Evolutionary conservation across 1,140 invertebrate genomes (phyloP), one percentile per base, ranked within the genome.

Genomic region (Pantala flavescens): DNA sequence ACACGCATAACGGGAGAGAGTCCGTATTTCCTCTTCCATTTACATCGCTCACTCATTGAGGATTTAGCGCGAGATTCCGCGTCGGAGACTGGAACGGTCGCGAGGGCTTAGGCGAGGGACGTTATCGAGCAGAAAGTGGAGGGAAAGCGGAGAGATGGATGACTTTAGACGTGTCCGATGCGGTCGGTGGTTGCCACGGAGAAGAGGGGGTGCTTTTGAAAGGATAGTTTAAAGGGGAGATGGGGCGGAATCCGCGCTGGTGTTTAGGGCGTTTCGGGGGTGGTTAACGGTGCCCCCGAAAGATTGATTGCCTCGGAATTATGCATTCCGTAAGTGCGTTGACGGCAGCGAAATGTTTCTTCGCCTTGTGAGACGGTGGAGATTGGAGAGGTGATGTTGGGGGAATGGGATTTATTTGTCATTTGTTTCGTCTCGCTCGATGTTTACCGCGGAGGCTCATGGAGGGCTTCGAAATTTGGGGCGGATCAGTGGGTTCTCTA

Each of bases 301-400:
- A 63, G 49, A 63, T 63, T 63, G 49, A 63, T 63, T 63, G 49
- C 49, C 12, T 12, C 49, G n/a, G 49, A 63, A 63, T 63, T 63
- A 63, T 63, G 49, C 49, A 63, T 63, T 63, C 49, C 49, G 49
- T 21, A 21, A 63, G 49, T 63, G 49, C 49, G 49, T 63, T 63
- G 49, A 63, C 49, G 12, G 49, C 1, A 63, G 49, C 16, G n/a
- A 63, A 21, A 63, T 63, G 49, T 63, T 21, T 63, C 49, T 19
- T 19, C 16, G 49, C 49, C 49, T 63, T 63, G 16, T 14, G 49
- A 21, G 49, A 21, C 16, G 49, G 49, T 21, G 49, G 49, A 21
- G 49, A 63, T 63, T 16, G 49, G 5, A 7, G 12, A 1, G 5
- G 49, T 63, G 49, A 63, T 16, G 49, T 16, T 5, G 49, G 12